Conservation (phyloP, 2,888 invertebrate species). For the Drosophila mimica region DNA sequence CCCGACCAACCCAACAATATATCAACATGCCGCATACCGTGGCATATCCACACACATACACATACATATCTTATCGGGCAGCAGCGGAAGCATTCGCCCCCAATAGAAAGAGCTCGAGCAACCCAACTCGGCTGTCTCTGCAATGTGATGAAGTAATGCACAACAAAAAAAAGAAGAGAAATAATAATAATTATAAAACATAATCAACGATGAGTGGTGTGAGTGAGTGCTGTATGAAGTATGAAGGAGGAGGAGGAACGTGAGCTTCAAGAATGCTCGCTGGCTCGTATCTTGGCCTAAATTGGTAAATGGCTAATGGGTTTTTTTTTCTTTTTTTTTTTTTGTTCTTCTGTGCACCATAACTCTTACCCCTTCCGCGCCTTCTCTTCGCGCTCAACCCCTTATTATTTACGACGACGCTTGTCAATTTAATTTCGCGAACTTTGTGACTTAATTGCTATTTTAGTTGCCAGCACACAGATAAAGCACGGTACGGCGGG, state of each 20-base stretch:
- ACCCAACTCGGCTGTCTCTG: constrained; percentile 24
- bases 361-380: not conserved
- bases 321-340: constrained; percentile 23
- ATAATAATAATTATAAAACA: constrained; percentile 46
- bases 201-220: constrained; percentile 55
- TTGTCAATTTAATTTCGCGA: constrained; percentile 45
- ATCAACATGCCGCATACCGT: constrained; percentile 6
- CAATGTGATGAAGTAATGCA: constrained; percentile 69
- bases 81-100: constrained; percentile 53
- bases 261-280: constrained; percentile 40
- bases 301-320: constrained; percentile 72
- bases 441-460: constrained; percentile 60
- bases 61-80: constrained; percentile 60
- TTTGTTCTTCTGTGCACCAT: constrained; percentile 5
- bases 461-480: constrained; percentile 42
- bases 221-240: constrained; percentile 29
- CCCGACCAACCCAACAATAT: constrained; percentile 15
- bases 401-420: constrained; percentile 49
- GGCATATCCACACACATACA: not conserved
- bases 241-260: constrained; percentile 24
- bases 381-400: not conserved
- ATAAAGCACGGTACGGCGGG: constrained; percentile 18
- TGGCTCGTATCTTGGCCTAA: constrained; percentile 66
- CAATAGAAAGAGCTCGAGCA: constrained; percentile 27
- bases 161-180: constrained; percentile 45